These are phyloP conservation scores for Sardinella longiceps DNA, from an alignment of 2,797 vertebrate species.

Conservation along the genomic window DNA sequence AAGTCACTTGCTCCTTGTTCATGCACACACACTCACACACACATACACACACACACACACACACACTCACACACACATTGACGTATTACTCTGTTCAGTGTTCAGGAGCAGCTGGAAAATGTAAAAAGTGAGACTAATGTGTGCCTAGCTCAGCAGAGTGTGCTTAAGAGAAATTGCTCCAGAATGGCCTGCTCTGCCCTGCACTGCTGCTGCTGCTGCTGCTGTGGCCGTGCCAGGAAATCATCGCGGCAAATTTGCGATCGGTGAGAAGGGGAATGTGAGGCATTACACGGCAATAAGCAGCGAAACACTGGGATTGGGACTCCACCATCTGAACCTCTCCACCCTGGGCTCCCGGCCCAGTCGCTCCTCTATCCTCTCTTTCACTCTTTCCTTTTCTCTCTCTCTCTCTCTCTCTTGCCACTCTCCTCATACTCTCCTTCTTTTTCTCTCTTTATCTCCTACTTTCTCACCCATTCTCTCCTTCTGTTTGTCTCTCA, in stretches of 20 bases:
- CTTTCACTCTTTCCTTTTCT: slow-evolving; percentile 4
- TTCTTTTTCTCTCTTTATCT: neutral
- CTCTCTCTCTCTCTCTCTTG: slow-evolving; percentile 30
- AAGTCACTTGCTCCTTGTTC: slow-evolving; percentile 15
- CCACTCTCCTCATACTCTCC: neutral
- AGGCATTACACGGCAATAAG: slow-evolving; percentile 52
- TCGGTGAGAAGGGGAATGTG: slow-evolving; percentile 46
- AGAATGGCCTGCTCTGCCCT: slow-evolving; percentile 6
- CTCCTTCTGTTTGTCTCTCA: slow-evolving; percentile 20
- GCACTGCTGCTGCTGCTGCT: too few relatives aligned
- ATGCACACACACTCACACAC: neutral
- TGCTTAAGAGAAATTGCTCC: neutral
- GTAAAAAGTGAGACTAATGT: slow-evolving; percentile 50
- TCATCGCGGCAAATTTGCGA: slow-evolving; percentile 36
- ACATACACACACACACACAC: slow-evolving; percentile 27
- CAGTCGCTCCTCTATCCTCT: neutral
- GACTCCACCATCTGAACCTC: slow-evolving; percentile 46
- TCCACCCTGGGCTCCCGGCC: slow-evolving; percentile 46
- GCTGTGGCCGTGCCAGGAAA: slow-evolving; percentile 44
- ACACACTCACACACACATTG: slow-evolving; percentile 4
- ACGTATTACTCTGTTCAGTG: slow-evolving; percentile 32
- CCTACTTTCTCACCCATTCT: neutral
- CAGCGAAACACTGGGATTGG: slow-evolving; percentile 44
- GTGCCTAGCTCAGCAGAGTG: slow-evolving; percentile 37
- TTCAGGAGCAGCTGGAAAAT: slow-evolving; percentile 56